phyloP scores from a whole-genome alignment of 2,797 vertebrate species.

The Spea hammondii region DNA sequence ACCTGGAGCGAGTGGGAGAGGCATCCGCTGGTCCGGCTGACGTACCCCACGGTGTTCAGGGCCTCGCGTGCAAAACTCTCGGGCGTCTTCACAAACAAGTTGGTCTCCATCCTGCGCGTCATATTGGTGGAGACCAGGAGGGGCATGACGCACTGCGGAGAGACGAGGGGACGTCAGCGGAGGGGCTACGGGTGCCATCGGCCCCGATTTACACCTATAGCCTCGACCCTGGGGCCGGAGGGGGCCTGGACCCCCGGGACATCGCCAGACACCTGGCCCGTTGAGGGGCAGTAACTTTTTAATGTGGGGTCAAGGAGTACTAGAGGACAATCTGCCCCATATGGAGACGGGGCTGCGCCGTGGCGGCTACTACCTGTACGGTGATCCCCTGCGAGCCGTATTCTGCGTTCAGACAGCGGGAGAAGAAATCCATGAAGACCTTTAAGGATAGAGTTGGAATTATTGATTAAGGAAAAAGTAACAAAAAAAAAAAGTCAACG shows the following conservation, averaged over 20 bases:
- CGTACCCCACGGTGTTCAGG: slow-evolving; percentile 75
- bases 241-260: too few relatives aligned
- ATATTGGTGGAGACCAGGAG: slow-evolving; percentile 71
- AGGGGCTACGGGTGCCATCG: too few relatives aligned
- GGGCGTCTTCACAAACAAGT: slow-evolving; percentile 59
- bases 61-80: slow-evolving; percentile 65
- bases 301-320: too few relatives aligned
- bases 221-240: too few relatives aligned
- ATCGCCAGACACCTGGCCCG: too few relatives aligned
- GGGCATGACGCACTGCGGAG: slow-evolving; percentile 69
- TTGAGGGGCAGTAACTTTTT: too few relatives aligned
- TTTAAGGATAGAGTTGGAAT: slow-evolving; percentile 54
- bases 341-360: neutral
- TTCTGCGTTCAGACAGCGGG: slow-evolving; percentile 82
- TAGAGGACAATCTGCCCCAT: too few relatives aligned
- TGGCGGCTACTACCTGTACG: slow-evolving; percentile 78
- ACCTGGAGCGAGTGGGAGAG: slow-evolving; percentile 75
- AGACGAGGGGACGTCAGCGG: neutral
- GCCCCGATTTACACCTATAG: too few relatives aligned
- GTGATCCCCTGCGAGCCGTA: slow-evolving; percentile 87
- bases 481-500: neutral
- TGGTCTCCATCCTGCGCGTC: slow-evolving; percentile 52
- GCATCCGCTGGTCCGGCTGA: slow-evolving; percentile 72
- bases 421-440: slow-evolving; percentile 94
- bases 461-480: too few relatives aligned